Evolutionary conservation across 2,888 invertebrate genomes (phyloP).

Genomic region (Panzeria rudis): DNA sequence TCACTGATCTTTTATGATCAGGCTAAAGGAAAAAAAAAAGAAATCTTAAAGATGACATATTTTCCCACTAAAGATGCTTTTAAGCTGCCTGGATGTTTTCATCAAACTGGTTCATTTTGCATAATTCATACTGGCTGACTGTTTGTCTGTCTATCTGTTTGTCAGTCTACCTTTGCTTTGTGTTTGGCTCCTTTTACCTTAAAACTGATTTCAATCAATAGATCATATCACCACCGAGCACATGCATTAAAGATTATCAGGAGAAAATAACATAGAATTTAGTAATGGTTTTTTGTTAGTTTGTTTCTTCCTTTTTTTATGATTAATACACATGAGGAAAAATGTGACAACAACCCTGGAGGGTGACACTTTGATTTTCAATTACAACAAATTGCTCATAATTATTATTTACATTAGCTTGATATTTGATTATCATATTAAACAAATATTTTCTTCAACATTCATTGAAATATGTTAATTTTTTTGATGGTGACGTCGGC

Average conservation of each 20-base stretch:
- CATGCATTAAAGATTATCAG: conserved; percentile 50
- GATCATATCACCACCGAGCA: conserved; percentile 65
- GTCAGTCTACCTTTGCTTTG: neutral
- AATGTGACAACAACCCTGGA: conserved; percentile 56
- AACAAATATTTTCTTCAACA: conserved; percentile 6
- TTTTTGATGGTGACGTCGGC: neutral
- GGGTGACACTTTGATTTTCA: conserved; percentile 65
- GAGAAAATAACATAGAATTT: conserved; percentile 53
- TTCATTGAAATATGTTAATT: conserved; percentile 26
- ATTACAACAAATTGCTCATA: conserved; percentile 64
- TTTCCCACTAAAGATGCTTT: conserved; percentile 59
- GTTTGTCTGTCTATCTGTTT: neutral
- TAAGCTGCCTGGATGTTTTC: conserved; percentile 13
- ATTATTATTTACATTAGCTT: conserved; percentile 57
- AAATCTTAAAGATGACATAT: conserved; percentile 64
- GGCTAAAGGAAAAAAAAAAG: conserved; percentile 8
- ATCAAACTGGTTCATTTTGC: conserved; percentile 61
- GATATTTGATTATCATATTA: conserved; percentile 45
- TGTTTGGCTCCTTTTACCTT: neutral
- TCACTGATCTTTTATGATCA: conserved; percentile 65
- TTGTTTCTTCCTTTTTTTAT: neutral
- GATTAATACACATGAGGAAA: conserved; percentile 19
- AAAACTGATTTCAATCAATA: conserved; percentile 62
- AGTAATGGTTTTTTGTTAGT: conserved; percentile 3
- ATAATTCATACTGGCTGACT: conserved; percentile 21